Percentiles rank a stretch among this genome's conserved stretches.
Conservation (phyloP, 2,888 invertebrate genomes). For the Dilophus febrilis region DNA sequence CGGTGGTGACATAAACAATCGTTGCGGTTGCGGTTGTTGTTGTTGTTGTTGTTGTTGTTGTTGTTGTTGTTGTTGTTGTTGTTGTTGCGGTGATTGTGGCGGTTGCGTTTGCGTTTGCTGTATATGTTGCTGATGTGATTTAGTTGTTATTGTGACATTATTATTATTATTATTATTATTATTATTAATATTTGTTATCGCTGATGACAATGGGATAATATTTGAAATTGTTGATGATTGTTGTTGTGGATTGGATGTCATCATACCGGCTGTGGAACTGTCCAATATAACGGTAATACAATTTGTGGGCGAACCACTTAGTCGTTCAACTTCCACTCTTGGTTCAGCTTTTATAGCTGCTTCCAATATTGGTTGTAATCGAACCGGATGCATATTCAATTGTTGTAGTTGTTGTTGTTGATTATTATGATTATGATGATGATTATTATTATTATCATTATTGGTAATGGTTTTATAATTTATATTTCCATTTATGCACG, state of each 20-base stretch:
- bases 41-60: constrained; percentile 15
- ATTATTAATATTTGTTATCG: too few species aligned
- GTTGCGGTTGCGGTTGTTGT: constrained; percentile 16
- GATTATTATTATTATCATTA: not conserved
- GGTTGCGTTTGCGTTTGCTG: too few species aligned
- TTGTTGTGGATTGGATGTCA: constrained; percentile 13
- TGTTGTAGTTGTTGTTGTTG: too few species aligned
- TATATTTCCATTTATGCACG: too few species aligned
- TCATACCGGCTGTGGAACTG: constrained; percentile 4
- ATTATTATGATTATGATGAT: too few species aligned
- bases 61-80: too few species aligned
- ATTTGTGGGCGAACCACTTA: constrained; percentile 35
- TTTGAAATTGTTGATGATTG: constrained; percentile 12
- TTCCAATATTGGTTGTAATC: constrained; percentile 52
- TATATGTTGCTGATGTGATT: too few species aligned
- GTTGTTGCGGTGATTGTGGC: too few species aligned
- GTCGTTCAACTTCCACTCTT: constrained; percentile 57
- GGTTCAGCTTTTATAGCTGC: constrained; percentile 79
- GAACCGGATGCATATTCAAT: constrained; percentile 18
- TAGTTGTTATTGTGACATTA: not conserved
- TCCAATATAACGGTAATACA: not conserved
- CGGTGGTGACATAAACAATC: constrained; percentile 34
- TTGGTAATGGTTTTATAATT: too few species aligned
- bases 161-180: too few species aligned
- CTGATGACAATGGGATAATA: too few species aligned